These are phyloP conservation scores for Nyctibius grandis DNA, from an alignment of 2,797 vertebrate species.

Conservation along the genomic window DNA sequence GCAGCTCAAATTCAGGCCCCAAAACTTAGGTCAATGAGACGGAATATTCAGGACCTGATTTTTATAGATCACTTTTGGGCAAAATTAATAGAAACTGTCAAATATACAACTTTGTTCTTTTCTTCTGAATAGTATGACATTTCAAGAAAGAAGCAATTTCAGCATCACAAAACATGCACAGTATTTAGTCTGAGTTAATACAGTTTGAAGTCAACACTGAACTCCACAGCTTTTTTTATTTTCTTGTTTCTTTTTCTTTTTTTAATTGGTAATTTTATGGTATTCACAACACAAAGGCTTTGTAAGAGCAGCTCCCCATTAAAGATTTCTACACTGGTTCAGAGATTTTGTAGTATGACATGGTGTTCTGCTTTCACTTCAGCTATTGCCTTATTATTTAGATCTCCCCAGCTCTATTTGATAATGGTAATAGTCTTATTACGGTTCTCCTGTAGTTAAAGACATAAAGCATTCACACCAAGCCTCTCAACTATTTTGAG, in stretches of 20 bases:
- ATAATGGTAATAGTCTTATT: background rate
- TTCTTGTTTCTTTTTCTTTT: fast-evolving
- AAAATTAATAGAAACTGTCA: background rate
- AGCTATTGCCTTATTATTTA: background rate
- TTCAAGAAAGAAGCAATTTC: background rate
- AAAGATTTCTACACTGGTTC: background rate
- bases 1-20: background rate
- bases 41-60: background rate
- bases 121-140: background rate
- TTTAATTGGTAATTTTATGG: background rate
- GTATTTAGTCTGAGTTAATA: background rate
- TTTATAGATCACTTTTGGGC: background rate
- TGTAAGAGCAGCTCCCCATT: background rate
- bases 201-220: background rate
- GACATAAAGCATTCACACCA: background rate
- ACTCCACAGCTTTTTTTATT: background rate
- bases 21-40: background rate
- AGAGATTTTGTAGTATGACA: background rate
- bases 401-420: background rate
- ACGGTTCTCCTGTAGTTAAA: background rate
- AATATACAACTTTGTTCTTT: background rate
- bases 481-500: background rate
- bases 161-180: background rate
- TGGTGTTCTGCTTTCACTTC: background rate
- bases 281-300: background rate